A percentile compares a stretch with the other conserved stretches of the same genome.
Conservation (phyloP, 2,888 invertebrate species). For the Nesidiocoris tenuis region DNA sequence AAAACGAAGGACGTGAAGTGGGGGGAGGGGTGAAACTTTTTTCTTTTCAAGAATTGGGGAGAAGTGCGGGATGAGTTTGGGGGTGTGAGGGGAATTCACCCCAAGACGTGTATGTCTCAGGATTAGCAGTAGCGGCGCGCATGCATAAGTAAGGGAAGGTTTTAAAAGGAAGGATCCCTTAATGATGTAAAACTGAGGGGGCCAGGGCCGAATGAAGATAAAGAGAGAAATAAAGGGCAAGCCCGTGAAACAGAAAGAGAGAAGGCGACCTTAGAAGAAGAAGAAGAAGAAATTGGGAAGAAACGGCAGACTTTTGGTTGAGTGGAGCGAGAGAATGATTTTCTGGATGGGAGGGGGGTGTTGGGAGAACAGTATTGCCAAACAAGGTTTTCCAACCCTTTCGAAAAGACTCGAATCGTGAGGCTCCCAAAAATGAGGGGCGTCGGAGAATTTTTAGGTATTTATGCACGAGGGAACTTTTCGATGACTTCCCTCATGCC, state of each 20-base stretch:
- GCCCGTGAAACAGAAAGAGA: conserved; percentile 2
- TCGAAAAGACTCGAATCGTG: not conserved
- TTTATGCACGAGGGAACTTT: not conserved
- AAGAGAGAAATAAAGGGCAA: not conserved
- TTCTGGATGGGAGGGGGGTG: no score
- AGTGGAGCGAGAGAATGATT: no score
- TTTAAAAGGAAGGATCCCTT: conserved; percentile 24
- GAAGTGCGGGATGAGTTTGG: not conserved
- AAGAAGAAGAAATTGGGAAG: not conserved
- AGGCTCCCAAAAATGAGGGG: not conserved
- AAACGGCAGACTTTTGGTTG: not conserved
- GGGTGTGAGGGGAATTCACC: conserved; percentile 28
- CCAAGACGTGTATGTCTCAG: conserved; percentile 47
- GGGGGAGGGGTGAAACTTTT: conserved; percentile 37
- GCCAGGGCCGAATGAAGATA: not conserved
- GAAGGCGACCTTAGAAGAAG: not conserved
- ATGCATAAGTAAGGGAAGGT: conserved; percentile 40
- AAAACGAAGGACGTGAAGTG: conserved; percentile 35
- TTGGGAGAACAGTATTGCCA: not conserved
- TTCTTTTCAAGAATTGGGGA: conserved; percentile 13
- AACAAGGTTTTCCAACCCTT: not conserved
- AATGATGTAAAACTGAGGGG: conserved; percentile 33
- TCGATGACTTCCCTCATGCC: not conserved
- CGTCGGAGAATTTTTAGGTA: not conserved
- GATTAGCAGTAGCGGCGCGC: conserved; percentile 37